Evolutionary conservation across 2,797 vertebrate species (phyloP), one percentile per base, ranked within the genome.

Genomic region (Melanotaenia trifasciata): DNA sequence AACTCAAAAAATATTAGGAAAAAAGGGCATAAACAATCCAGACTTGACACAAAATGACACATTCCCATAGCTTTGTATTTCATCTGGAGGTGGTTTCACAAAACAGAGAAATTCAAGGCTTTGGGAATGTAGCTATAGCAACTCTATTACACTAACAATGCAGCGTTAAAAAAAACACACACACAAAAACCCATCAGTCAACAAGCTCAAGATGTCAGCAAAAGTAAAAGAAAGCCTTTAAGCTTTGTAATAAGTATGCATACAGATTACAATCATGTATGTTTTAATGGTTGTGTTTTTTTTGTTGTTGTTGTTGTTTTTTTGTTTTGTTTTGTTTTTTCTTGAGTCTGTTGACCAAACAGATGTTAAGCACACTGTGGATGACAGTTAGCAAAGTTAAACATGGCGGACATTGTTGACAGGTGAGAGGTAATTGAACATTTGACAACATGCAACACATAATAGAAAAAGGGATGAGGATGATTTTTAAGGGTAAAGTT

Each of bases 271-370:
- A 3, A 51, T 54, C 0, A 0, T 64, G 16, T 58, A 10, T 26
- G 30, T 67, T 16, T 51, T 18, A 72, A 36, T 67, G 2, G n/a
- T 20, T 53, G 35, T 66, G 24, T 20, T 2, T 69, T 3, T 43
- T 35, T 56, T 56, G 45, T 56, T 54, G 0, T 30, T 30, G 28
- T 30, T 30, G 28, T 30, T 30, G 30, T 30, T 3, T 10, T 58
- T 38, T 58, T 61, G 1, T 30, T 30, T 30, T 30, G 30, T 30
- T 30, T 30, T 30, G 30, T 30, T 28, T 45, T 40, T n/a, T 53
- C 45, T 60, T 77, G 89, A 93, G 90, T 92, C 91, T 90, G 92
- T 90, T 93, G 91, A 94, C 90, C 87, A 92, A 79, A 67, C 12
- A 78, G 81, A 74, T 79, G 82, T 81, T 86, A 57, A 81, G 88